Percentiles rank a stretch among this genome's conserved stretches.
Conservation (phyloP, 2,797 vertebrate species). For the Sebastes itinus region DNA sequence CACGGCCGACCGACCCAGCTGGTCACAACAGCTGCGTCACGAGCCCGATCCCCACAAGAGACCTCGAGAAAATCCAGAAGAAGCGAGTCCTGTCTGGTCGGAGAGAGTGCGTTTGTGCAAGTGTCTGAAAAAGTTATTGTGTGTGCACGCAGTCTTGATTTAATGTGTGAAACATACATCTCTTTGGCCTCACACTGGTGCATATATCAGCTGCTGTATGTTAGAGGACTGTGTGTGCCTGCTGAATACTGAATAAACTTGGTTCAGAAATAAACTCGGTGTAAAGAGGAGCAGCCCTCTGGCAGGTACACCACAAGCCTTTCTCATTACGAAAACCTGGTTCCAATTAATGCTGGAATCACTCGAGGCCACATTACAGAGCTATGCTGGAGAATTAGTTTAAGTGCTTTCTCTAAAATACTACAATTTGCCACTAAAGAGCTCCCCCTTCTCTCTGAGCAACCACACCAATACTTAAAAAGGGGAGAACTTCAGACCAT, state of each 20-base stretch:
- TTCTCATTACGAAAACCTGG: constrained; percentile 36
- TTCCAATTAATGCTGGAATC: constrained; percentile 53
- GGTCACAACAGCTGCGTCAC: constrained; percentile 70
- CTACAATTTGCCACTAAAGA: constrained; percentile 12
- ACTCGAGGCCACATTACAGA: constrained; percentile 37
- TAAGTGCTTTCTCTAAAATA: constrained; percentile 29
- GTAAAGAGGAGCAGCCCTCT: constrained; percentile 15
- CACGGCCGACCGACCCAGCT: constrained; percentile 55
- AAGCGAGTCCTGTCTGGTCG: constrained; percentile 51
- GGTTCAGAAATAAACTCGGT: constrained; percentile 11
- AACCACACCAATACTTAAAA: not conserved
- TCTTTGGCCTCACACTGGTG: constrained; percentile 5
- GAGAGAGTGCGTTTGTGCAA: constrained; percentile 21
- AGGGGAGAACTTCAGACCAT: not conserved
- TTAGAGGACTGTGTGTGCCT: not conserved
- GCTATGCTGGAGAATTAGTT: constrained; percentile 27
- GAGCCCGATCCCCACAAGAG: constrained; percentile 40
- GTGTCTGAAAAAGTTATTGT: not conserved
- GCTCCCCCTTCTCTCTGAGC: not conserved
- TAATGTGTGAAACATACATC: constrained; percentile 10
- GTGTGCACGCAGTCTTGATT: not conserved
- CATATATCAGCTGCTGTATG: constrained; percentile 10
- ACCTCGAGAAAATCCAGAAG: constrained; percentile 46
- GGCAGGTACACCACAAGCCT: constrained; percentile 31
- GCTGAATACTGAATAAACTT: not conserved